A percentile compares a stretch with the other conserved stretches of the same genome.
Conservation (phyloP, 2,888 invertebrate species). For the Amiota communis region DNA sequence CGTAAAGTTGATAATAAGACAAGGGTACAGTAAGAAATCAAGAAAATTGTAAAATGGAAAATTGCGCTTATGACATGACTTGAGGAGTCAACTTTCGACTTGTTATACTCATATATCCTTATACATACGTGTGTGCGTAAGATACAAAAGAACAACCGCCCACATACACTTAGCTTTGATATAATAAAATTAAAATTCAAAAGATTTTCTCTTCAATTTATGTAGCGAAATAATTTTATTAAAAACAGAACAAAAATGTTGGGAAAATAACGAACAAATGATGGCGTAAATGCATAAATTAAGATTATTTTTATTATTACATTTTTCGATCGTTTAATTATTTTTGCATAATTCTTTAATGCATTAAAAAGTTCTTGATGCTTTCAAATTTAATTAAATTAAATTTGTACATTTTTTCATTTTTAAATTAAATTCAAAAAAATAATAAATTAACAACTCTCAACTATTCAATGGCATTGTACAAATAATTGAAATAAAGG, state of each 20-base stretch:
- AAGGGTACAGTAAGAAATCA: background rate
- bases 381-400: too few species aligned
- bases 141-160: too few species aligned
- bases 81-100: background rate
- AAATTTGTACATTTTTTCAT: too few species aligned
- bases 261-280: background rate
- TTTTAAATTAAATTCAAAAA: too few species aligned
- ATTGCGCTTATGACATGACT: background rate
- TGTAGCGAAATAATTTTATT: conserved; percentile 16
- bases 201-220: conserved; percentile 16
- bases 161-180: conserved; percentile 6
- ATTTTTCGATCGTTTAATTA: background rate
- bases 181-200: conserved; percentile 25
- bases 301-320: background rate
- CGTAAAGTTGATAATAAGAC: background rate
- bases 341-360: too few species aligned
- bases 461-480: too few species aligned
- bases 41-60: conserved; percentile 17
- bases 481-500: too few species aligned
- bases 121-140: background rate
- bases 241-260: background rate
- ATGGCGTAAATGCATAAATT: background rate
- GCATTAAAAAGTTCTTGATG: too few species aligned
- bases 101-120: background rate
- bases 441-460: too few species aligned